phyloP scores from a whole-genome alignment of 2,888 invertebrate species.

The Sinodicranocentrus sp. region DNA sequence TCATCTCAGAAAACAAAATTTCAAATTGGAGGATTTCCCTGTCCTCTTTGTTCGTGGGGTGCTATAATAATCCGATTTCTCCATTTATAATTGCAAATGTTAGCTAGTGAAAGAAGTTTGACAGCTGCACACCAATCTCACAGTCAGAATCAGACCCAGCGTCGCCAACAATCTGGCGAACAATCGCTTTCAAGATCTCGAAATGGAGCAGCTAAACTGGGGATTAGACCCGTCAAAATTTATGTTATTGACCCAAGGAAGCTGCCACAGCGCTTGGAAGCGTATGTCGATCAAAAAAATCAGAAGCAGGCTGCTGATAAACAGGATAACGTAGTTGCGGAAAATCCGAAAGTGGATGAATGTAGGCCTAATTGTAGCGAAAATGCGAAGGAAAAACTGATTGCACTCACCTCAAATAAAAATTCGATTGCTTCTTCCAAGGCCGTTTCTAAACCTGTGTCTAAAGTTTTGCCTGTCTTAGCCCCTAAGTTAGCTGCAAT shows the following conservation, averaged over 20 bases:
- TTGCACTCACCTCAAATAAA: no score
- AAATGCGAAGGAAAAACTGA: no score
- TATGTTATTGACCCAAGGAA: constrained; percentile 73
- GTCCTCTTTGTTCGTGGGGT: neutral
- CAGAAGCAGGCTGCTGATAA: neutral
- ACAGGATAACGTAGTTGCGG: no score
- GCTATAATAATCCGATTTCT: neutral
- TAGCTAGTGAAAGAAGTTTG: constrained; percentile 67
- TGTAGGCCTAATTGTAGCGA: no score
- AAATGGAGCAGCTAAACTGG: constrained; percentile 48
- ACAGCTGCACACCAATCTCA: constrained; percentile 36
- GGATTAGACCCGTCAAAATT: constrained; percentile 69
- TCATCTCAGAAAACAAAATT: no score
- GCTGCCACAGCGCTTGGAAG: constrained; percentile 67
- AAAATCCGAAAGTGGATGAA: no score
- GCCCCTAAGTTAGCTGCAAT: constrained; percentile 18
- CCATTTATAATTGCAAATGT: constrained; percentile 41
- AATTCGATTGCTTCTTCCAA: no score
- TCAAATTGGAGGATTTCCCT: no score
- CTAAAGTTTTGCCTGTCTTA: constrained; percentile 27
- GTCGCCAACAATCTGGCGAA: constrained; percentile 13
- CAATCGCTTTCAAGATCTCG: constrained; percentile 5
- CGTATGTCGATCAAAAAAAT: constrained; percentile 50
- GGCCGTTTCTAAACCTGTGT: neutral
- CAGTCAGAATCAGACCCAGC: constrained; percentile 15